Base-by-base conservation (phyloP, 1,140 invertebrate genomes). In the Periplaneta americana region DNA sequence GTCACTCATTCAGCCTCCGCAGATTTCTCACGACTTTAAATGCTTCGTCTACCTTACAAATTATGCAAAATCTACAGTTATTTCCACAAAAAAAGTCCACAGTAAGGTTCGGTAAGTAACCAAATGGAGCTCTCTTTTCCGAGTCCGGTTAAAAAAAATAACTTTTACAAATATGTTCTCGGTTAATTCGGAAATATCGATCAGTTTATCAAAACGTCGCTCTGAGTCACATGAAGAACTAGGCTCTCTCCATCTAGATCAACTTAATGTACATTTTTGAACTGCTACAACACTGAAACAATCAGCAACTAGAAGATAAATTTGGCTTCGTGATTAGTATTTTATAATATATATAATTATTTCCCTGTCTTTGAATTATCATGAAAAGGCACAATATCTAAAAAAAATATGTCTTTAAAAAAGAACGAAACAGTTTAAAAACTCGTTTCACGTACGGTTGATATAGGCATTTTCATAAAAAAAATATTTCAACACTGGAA, bases 361-460 rank as follows among this genome's bases (percentile, higher is more conserved):
- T 66, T 80, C 74, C 74, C 80, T 66, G 34, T 48, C 34, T 66
- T 80, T 80, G 74, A 80, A 80, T 80, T 36, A 80, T 80, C 74
- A 75, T 80, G 80, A 75, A 80, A 80, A 80, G 80, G 80, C 80
- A 80, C 80, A 80, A 80, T 80, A 80, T 80, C 35, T 80, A 75
- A 80, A 78, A 78, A 78, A 78, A 78, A 66, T 3, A 48, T 48
- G 22, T 37, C 34, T 31, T 78, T 78, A 78, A 78, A 76, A 78
- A 78, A 36, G 33, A 78, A 78, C 36, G 18, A 78, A 78, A 36
- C 11, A 66, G 22, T 66, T 66, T 66, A 66, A 66, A 66, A 66
- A 66, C 48, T 66, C 48, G 48, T 66, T 66, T 28, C 48, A 66
- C 48, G 48, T 28, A 66, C 10, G 48, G 48, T 28, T 66, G 48